Base-by-base conservation (phyloP, 1,140 invertebrate genomes). In the Heliconius nattereri region DNA sequence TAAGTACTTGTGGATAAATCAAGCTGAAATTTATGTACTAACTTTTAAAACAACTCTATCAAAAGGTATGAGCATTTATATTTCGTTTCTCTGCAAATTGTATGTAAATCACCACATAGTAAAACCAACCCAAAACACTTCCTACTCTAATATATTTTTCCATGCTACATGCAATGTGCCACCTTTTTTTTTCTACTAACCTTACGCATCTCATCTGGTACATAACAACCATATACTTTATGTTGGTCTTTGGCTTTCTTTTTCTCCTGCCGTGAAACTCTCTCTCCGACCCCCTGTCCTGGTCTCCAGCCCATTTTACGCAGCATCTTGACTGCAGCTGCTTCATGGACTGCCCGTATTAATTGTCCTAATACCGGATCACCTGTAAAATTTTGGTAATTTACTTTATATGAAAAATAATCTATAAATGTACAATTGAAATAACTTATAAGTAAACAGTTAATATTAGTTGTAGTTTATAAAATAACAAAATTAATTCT, bases 281-380 rank as follows among this genome's bases (percentile, higher is more conserved):
- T 94, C 8, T 97, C 97, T 2, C 98, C 98, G n/a, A 99, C 95
- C 5, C 98, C 98, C 93, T 99, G 98, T 0, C 98, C 98, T 45
- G 97, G 97, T 88, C 97, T 97, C 98, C 99, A 99, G 45, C 97
- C 98, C 96, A 98, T 98, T 84, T 96, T 97, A 79, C 96, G 97
- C 1, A 99, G 93, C 85, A 99, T 95, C 78, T 96, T 95, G 71
- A 99, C 96, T 16, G 99, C 99, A 73, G 99, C 96, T 2, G 98
- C 98, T 86, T 98, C 96, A 95, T 96, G 97, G 2, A 97, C 96
- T 23, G 98, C 97, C 76, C 96, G 95, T n/a, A 99, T 90, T 23
- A 99, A 91, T 26, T 97, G 96, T 74, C 97, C 95, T 29, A 99
- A 94, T 8, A 98, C 97, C 13, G 98, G 97, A 72, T 95, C 94